Conservation (phyloP, 2,888 invertebrate genomes). For the Seira ritae region DNA sequence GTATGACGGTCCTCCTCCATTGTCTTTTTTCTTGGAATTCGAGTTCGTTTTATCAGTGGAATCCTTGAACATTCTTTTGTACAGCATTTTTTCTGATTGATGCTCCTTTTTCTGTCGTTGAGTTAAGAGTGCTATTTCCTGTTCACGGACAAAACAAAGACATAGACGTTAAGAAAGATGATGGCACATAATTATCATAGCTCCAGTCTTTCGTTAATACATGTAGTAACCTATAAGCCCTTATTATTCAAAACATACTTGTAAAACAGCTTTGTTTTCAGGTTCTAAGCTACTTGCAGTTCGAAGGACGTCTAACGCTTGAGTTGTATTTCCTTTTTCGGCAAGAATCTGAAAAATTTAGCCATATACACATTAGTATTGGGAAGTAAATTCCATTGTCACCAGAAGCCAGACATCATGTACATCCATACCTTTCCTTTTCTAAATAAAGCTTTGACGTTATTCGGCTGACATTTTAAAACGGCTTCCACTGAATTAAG, state of each 20-base stretch:
- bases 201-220: too few species aligned
- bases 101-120: conserved; percentile 80
- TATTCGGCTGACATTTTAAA: conserved; percentile 88
- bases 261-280: conserved; percentile 80
- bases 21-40: conserved; percentile 22
- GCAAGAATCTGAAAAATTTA: conserved; percentile 79
- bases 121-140: conserved; percentile 79
- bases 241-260: too few species aligned
- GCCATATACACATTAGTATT: too few species aligned
- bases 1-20: conserved; percentile 42
- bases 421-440: conserved; percentile 83
- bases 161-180: background rate
- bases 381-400: too few species aligned
- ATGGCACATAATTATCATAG: background rate
- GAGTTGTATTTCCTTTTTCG: conserved; percentile 82
- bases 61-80: conserved; percentile 81
- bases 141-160: conserved; percentile 67
- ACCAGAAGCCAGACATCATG: too few species aligned
- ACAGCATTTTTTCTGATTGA: conserved; percentile 81
- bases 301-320: conserved; percentile 82
- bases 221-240: too few species aligned
- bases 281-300: conserved; percentile 82
- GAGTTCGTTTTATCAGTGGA: conserved; percentile 46
- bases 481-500: conserved; percentile 89
- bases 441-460: conserved; percentile 93